Evolutionary conservation across 2,888 invertebrate genomes (phyloP).

Genomic region (Euclidia mi): DNA sequence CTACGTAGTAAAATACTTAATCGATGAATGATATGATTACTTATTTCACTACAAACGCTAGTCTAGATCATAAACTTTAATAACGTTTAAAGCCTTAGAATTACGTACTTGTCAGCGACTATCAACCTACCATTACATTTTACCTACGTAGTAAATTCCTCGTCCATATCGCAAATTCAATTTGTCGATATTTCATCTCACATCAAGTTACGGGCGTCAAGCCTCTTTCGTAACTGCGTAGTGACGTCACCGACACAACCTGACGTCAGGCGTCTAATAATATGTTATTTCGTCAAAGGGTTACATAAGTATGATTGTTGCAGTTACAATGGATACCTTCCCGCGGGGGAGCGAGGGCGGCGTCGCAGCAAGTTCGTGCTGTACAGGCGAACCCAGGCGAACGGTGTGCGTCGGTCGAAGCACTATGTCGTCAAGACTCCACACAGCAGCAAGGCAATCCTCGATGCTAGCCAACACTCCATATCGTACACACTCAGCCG

Average conservation of each 20-base stretch:
- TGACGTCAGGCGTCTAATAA: neutral
- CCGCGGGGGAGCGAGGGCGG: slow-evolving; percentile 97
- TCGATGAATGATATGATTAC: too few species aligned
- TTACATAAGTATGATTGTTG: slow-evolving; percentile 28
- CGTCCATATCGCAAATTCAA: neutral
- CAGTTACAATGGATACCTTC: slow-evolving; percentile 98
- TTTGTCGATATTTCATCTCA: neutral
- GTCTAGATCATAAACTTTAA: too few species aligned
- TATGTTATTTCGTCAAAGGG: neutral
- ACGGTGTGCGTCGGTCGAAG: slow-evolving; percentile 98
- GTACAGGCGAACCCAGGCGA: slow-evolving; percentile 95
- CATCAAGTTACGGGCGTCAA: slow-evolving; percentile 8
- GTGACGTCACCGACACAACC: neutral
- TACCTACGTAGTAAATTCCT: too few species aligned
- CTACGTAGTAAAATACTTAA: too few species aligned
- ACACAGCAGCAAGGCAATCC: slow-evolving; percentile 98
- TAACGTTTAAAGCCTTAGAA: too few species aligned
- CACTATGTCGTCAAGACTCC: slow-evolving; percentile 99
- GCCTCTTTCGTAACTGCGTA: slow-evolving; percentile 2
- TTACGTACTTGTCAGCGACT: too few species aligned
- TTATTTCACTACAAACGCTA: too few species aligned
- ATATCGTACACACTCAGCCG: slow-evolving; percentile 99
- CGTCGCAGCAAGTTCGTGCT: slow-evolving; percentile 98
- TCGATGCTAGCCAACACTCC: slow-evolving; percentile 98
- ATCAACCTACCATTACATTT: too few species aligned